Evolutionary conservation across 1,140 invertebrate genomes (phyloP), one percentile per base, ranked within the genome.

Genomic region (Uloborus diversus): DNA sequence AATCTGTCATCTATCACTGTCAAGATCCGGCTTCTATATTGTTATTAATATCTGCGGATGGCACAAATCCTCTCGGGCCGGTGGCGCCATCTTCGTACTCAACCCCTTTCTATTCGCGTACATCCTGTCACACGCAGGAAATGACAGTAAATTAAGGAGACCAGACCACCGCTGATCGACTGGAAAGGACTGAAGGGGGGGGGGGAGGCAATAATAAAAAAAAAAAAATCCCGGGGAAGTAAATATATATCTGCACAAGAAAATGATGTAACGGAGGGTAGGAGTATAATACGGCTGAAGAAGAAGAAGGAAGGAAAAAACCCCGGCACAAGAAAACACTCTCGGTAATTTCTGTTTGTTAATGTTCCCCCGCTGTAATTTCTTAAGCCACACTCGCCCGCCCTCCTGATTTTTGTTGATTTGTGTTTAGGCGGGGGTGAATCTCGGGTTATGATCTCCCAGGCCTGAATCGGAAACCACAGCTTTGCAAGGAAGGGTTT

Each of bases 41-140:
- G 75, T 79, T 79, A 79, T 79, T 79, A 79, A 79, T 79, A 79
- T 79, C 75, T 59, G 64, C 64, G 64, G 71, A 51, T 64, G 71
- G 69, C n/a, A n/a, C n/a, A 37, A 61, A 61, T 71, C 53, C 56
- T 57, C 57, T 32, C 25, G 53, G 53, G 33, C 25, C 17, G 4
- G 56, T 73, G 53, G 59, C 71, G 57, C 71, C 71, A 64, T 75
- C 42, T 64, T 64, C 51, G 27, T 75, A 33, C 42, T 51, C 14
- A 49, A 33, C 59, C 59, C 37, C n/a, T 57, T 17, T 68, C 30
- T 68, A 49, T 51, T 68, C 28, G 30, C 23, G 68, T 69, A 61
- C 53, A 75, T 64, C 71, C 69, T 75, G 71, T 75, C 71, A 53
- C 71, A 64, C 30, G 42, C 71, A 75, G 71, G 71, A 75, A 75